Conservation (phyloP, 2,113 vertebrate genomes). For the Seriola quinqueradiata region DNA sequence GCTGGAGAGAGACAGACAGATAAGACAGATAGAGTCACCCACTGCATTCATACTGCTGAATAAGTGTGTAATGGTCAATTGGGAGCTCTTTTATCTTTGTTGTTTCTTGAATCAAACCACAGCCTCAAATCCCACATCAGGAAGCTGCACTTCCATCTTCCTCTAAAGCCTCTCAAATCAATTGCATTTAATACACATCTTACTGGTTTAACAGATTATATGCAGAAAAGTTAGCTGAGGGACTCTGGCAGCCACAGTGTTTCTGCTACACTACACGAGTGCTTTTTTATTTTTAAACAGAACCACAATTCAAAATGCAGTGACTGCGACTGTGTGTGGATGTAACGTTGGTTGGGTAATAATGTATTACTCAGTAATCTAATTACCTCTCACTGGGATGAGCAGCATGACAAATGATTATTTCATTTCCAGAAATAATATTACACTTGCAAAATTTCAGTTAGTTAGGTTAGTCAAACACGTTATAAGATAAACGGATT, state of each 20-base stretch:
- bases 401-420: constrained; percentile 36
- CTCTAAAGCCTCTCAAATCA: constrained; percentile 18
- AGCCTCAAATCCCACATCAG: constrained; percentile 26
- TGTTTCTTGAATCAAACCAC: constrained; percentile 9
- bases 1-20: constrained; percentile 22
- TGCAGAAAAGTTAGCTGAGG: neutral
- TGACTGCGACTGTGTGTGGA: constrained; percentile 2
- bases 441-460: constrained; percentile 29
- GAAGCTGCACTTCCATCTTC: constrained; percentile 7
- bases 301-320: constrained; percentile 31
- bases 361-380: constrained; percentile 32
- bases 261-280: neutral
- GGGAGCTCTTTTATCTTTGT: neutral
- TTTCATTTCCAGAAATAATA: constrained; percentile 39
- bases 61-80: constrained; percentile 5
- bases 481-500: neutral
- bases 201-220: constrained; percentile 13
- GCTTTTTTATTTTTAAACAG: constrained; percentile 26
- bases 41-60: constrained; percentile 15
- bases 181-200: constrained; percentile 27
- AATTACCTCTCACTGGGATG: constrained; percentile 21
- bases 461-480: constrained; percentile 10
- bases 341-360: neutral
- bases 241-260: neutral
- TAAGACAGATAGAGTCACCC: constrained; percentile 38